These are phyloP conservation scores for Amphipoea lucens DNA, from an alignment of 2,888 invertebrate species.

Conservation along the genomic window DNA sequence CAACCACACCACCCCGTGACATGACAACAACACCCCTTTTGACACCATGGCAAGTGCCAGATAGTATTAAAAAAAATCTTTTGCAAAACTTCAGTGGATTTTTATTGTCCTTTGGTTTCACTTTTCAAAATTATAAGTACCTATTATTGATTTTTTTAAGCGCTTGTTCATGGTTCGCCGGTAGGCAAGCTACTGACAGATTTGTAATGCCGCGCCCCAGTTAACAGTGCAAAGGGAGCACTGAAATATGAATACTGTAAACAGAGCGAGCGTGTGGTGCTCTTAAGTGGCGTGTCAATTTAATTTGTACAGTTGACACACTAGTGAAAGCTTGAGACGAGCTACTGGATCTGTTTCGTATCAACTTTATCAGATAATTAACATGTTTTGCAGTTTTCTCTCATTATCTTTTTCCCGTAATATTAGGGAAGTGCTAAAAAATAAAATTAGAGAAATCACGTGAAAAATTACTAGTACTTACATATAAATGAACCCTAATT, in stretches of 20 bases:
- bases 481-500: not conserved
- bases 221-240: slow-evolving; percentile 82
- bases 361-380: slow-evolving; percentile 52
- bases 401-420: not conserved
- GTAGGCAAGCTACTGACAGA: slow-evolving; percentile 79
- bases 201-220: slow-evolving; percentile 76
- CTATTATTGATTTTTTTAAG: slow-evolving; percentile 36
- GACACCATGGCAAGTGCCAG: slow-evolving; percentile 74
- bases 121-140: slow-evolving; percentile 50
- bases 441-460: not conserved
- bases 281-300: slow-evolving; percentile 83
- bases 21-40: slow-evolving; percentile 76
- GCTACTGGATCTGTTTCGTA: slow-evolving; percentile 35
- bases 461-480: not conserved
- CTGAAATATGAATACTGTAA: slow-evolving; percentile 84
- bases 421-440: not conserved
- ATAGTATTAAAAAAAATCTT: slow-evolving; percentile 34
- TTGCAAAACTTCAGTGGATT: slow-evolving; percentile 4
- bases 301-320: slow-evolving; percentile 79
- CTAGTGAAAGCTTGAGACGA: slow-evolving; percentile 72
- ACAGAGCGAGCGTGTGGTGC: slow-evolving; percentile 78
- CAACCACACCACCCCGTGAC: slow-evolving; percentile 80
- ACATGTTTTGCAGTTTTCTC: slow-evolving; percentile 26
- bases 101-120: slow-evolving; percentile 45
- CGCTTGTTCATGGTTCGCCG: slow-evolving; percentile 75